Evolutionary conservation across 2,888 invertebrate genomes (phyloP), one percentile per base, ranked within the genome.

Genomic region (Ennomos quercinarius): DNA sequence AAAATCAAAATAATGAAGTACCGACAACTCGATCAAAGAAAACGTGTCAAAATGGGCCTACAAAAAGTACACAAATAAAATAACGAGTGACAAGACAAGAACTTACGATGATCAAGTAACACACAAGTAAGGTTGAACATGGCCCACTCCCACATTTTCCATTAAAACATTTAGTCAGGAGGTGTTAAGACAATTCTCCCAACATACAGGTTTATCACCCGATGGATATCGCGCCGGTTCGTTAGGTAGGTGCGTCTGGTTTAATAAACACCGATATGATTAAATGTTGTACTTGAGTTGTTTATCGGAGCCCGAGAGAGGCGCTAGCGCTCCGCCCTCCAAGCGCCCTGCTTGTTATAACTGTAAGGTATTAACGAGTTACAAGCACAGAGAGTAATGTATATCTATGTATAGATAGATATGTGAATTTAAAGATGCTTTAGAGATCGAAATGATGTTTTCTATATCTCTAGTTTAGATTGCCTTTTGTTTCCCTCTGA

Each of bases 201-300:
- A 72, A 77, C 81, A 72, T 70, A 74, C 74, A 78, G 74, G 70
- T 74, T 79, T 83, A 84, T 84, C 83, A 78, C 78, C 72, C 71
- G 84, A 84, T 85, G 74, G 67, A 76, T 84, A 87, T 87, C 87
- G 72, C 53, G 70, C 72, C 71, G 75, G 76, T 79, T 77, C 75
- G 72, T 70, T 71, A 76, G 72, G 73, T 77, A 83, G 83, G 84
- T 83, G 86, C 83, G 85, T 78, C 81, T 79, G 83, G 80, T 86
- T 89, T 89, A 90, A 91, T 91, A 88, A 89, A 89, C 84, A 84
- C 84, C 81, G 87, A 87, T 92, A 87, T 92, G 91, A 91, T 91
- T 91, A 91, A 92, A 92, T 89, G 89, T 88, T 90, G 89, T 88
- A 82, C 77, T 77, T 79, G 91, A 89, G 86, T 90, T 87, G 91